Evolutionary conservation across 2,888 invertebrate species (phyloP).

Genomic region (Sarcophaga subvicina): DNA sequence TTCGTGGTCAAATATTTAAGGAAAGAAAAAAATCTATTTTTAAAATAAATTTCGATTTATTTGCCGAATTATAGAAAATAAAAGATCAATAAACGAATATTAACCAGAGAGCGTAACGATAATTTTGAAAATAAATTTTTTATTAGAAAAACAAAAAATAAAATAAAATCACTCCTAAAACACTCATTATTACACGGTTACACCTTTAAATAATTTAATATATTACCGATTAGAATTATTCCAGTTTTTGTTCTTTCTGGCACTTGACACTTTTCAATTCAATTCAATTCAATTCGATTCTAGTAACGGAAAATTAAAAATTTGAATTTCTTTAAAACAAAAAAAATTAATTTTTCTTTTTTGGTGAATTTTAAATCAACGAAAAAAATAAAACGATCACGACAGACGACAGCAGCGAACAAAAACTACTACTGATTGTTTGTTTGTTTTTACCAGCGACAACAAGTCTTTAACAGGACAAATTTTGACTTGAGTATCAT

Average conservation of each 20-base stretch:
- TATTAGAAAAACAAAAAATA: neutral
- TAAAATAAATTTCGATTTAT: constrained; percentile 7
- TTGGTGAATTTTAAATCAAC: neutral
- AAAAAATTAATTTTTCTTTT: neutral
- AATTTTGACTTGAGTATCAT: constrained; percentile 64
- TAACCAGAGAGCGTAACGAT: constrained; percentile 23
- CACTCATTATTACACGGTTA: constrained; percentile 24
- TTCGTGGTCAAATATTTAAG: neutral
- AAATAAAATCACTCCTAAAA: constrained; percentile 37
- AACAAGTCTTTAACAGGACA: constrained; percentile 68
- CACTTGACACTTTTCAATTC: constrained; percentile 17
- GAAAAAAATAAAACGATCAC: constrained; percentile 33
- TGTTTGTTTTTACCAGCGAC: constrained; percentile 56
- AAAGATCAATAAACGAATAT: constrained; percentile 24
- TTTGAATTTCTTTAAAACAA: constrained; percentile 13
- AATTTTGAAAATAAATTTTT: neutral
- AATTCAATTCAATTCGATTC: constrained; percentile 14
- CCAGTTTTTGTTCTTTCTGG: constrained; percentile 42
- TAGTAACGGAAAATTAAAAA: constrained; percentile 22
- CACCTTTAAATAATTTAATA: constrained; percentile 2
- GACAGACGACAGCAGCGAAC: constrained; percentile 51
- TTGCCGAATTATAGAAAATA: constrained; percentile 9
- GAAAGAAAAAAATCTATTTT: constrained; percentile 48
- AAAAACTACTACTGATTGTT: constrained; percentile 48
- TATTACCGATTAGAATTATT: constrained; percentile 54